Conservation (phyloP, 1,140 invertebrate species). For the Eriosoma lanigerum region DNA sequence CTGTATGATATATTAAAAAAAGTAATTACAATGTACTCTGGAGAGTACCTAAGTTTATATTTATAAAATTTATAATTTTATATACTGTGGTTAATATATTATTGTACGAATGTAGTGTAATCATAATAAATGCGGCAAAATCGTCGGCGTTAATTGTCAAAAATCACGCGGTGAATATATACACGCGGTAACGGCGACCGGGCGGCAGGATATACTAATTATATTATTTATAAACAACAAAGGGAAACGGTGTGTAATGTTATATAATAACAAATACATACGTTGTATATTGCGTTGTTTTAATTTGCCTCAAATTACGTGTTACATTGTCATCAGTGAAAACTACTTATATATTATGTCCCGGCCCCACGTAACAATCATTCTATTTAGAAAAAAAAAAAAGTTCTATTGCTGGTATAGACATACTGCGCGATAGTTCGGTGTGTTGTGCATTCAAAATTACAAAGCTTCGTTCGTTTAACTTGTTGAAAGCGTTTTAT, state of each 20-base stretch:
- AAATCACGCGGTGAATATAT: slow-evolving; percentile 1
- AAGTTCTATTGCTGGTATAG: background rate
- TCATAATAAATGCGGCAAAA: background rate
- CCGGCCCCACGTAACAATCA: background rate
- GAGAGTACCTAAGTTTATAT: too few species aligned
- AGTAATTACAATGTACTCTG: too few species aligned
- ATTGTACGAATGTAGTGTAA: too few species aligned
- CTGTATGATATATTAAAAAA: too few species aligned
- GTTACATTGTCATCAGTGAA: slow-evolving; percentile 29
- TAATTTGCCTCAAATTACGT: slow-evolving; percentile 35
- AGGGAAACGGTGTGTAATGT: too few species aligned
- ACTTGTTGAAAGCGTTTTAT: background rate
- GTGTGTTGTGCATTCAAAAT: background rate
- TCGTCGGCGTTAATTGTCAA: slow-evolving; percentile 10
- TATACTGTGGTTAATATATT: too few species aligned
- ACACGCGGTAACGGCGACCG: background rate
- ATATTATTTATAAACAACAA: too few species aligned
- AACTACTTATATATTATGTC: background rate
- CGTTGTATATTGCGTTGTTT: slow-evolving; percentile 19
- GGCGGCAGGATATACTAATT: slow-evolving; percentile 6
- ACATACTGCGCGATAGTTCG: background rate
- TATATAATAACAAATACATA: background rate
- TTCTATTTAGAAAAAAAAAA: too few species aligned
- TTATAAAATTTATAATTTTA: too few species aligned
- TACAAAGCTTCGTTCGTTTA: background rate